Base-by-base conservation (phyloP, 2,888 invertebrate species). In the Hetaerina titia region DNA sequence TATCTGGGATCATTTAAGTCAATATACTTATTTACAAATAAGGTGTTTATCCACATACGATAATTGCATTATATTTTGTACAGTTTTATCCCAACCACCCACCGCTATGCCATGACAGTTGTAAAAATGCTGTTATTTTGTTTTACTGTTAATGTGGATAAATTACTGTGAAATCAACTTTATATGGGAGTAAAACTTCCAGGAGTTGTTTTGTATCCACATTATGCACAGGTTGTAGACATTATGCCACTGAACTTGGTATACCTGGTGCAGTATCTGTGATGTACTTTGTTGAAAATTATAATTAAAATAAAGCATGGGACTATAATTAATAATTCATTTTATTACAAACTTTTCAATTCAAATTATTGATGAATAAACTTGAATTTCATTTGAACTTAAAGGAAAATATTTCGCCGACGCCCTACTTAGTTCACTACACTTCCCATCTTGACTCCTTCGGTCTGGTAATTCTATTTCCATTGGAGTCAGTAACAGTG, bases 391-490 rank as follows among this genome's bases (percentile, higher is more conserved):
- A 89, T 25, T 56, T 57, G 11, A 60, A 13, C n/a, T 69, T 69
- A 19, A 4, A 87, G n/a, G n/a, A n/a, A 25, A 31, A 87, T 87
- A 31, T n/a, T 22, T 69, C 69, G 22, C 69, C 13, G 13, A 69
- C n/a, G n/a, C 7, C n/a, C 25, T 60, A 25, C 17, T 7, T 15
- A 8, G 22, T 2, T 22, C 19, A n/a, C 92, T 92, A 96, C 1
- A 87, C 74, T 89, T 98, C 98, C 98, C 98, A 98, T 96, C 98
- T 98, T 0, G 98, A 98, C 96, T 97, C 97, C 96, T 98, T 98
- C 96, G 98, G 98, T 95, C 98, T 97, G 96, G 98, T 98, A 95
- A 98, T 97, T 97, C 98, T 98, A 96, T 97, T 97, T 9, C 98
- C 99, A 96, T 99, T 98, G 95, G 98, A 97, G 96, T 98, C 97